phyloP scores from a whole-genome alignment of 1,140 invertebrate genomes.

The Drosophila bipectinata region DNA sequence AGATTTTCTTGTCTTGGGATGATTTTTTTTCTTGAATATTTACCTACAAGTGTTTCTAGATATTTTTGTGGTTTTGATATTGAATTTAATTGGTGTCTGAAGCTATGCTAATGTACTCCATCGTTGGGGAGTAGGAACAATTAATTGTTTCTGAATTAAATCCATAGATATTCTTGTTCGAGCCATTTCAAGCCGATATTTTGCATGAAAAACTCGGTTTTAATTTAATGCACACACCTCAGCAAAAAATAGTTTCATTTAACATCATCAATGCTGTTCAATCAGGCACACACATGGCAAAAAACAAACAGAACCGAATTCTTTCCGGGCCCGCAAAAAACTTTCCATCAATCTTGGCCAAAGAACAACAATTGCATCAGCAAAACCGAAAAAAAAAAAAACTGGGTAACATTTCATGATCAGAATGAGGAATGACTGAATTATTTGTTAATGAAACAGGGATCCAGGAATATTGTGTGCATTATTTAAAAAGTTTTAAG shows the following conservation, averaged over 20 bases:
- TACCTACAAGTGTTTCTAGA: conserved; percentile 11
- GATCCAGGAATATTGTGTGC: conserved; percentile 7
- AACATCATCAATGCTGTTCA: conserved; percentile 48
- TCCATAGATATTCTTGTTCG: not conserved
- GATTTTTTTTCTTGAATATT: conserved; percentile 28
- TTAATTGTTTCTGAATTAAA: not conserved
- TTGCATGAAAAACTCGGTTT: conserved; percentile 3
- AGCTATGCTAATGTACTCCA: not conserved
- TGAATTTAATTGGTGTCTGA: conserved; percentile 60
- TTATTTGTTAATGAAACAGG: conserved; percentile 37
- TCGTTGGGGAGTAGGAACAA: not conserved
- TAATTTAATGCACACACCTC: conserved; percentile 11
- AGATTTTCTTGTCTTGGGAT: conserved; percentile 54
- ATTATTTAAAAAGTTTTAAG: conserved; percentile 2
- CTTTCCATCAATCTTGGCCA: conserved; percentile 39
- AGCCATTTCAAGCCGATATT: conserved; percentile 13
- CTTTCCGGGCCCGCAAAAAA: conserved; percentile 17
- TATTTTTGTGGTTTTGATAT: conserved; percentile 25
- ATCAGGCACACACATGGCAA: conserved; percentile 27
- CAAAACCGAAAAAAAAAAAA: not conserved
- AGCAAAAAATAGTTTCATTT: conserved; percentile 18
- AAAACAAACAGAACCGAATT: conserved; percentile 8
- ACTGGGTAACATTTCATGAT: conserved; percentile 17
- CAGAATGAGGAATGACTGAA: conserved; percentile 31
- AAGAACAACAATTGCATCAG: conserved; percentile 30